Evolutionary conservation across 2,113 vertebrate genomes (phyloP), one percentile per base, ranked within the genome.

Genomic region (Conger conger): DNA sequence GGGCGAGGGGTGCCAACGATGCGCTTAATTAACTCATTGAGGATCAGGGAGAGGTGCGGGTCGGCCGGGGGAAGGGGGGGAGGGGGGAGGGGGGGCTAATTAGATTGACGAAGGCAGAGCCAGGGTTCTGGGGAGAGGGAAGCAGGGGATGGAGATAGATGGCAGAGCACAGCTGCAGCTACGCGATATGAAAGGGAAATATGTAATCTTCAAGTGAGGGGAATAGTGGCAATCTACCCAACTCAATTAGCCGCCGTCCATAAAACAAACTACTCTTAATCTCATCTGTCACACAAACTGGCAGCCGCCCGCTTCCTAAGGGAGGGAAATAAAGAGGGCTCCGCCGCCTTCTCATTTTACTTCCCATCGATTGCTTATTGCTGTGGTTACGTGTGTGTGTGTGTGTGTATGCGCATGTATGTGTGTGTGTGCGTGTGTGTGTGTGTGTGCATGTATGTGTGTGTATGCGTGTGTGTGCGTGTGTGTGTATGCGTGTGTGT

Each of bases 1-100:
- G 89, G 90, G 92, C 89, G 83, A 92, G 88, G 91, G 91, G 91
- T 92, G 87, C 90, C 90, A 91, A 88, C 91, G 90, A 93, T 90
- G 86, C 87, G 92, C 92, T 94, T 91, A 95, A 94, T 96, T 95
- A 96, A 93, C 92, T 95, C 93, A 92, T 92, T 92, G 93, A 90
- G 88, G 79, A 87, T 88, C 87, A 87, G 84, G 84, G 76, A 40
- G 38, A 45, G 85, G 11, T 57, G 84, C 35, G 80, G 20, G 11
- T 54, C 33, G 38, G 38, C 37, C 20, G 17, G 57, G 63, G 42
- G 35, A 50, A 38, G 27, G 85, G 82, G 73, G 81, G 82, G 84
- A 15, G 73, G 80, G 86, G 83, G 60, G 20, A 45, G 68, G 33
- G 23, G 40, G n/a, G 76, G 78, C 91, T 94, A 93, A 94, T 94